A percentile compares a stretch with the other conserved stretches of the same genome.
Evolutionary conservation across 2,888 invertebrate species (phyloP).

Genomic region (Apamea sordens): DNA sequence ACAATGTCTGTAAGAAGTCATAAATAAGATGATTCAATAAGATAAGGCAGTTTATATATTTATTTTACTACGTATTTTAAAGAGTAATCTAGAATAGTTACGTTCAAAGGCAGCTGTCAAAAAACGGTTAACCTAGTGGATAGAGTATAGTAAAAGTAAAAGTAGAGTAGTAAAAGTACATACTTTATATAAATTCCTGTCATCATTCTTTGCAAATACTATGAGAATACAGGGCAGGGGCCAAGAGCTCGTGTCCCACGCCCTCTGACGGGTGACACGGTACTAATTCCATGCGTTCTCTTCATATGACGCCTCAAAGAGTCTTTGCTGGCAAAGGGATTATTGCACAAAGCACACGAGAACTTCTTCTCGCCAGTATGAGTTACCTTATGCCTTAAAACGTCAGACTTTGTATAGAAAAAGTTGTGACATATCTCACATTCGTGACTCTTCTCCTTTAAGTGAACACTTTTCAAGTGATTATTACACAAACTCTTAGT

Average conservation of each 20-base stretch:
- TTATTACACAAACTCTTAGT: conserved; percentile 82
- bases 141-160: no score
- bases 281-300: conserved; percentile 73
- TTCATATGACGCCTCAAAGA: conserved; percentile 83
- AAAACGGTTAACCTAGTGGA: no score
- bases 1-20: no score
- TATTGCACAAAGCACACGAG: conserved; percentile 77
- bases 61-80: no score
- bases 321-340: conserved; percentile 81
- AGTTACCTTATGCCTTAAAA: conserved; percentile 79
- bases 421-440: conserved; percentile 82
- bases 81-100: no score
- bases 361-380: conserved; percentile 83
- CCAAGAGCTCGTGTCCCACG: background rate
- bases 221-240: conserved; percentile 28
- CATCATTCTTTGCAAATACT: background rate
- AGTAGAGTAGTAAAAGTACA: no score
- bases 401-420: conserved; percentile 84
- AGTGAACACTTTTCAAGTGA: conserved; percentile 83
- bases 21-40: no score
- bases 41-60: no score
- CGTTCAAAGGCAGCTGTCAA: no score
- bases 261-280: background rate
- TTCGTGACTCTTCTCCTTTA: conserved; percentile 82
- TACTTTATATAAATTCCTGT: background rate